Evolutionary conservation across 2,113 vertebrate genomes (phyloP).

Genomic region (Chloropsis cyanopogon): DNA sequence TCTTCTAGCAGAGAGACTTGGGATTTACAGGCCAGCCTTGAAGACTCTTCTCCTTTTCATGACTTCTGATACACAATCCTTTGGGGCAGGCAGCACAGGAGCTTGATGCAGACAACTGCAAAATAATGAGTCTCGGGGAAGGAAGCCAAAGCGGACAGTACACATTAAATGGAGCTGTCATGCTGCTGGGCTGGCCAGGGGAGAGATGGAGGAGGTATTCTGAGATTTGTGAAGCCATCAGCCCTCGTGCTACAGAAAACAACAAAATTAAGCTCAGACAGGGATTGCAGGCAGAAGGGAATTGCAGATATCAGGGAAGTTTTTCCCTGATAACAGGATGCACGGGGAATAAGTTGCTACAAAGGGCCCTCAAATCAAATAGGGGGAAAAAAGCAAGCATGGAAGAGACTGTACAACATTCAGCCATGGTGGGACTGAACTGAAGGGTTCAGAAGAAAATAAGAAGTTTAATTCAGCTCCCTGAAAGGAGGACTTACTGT

Average conservation of each 20-base stretch:
- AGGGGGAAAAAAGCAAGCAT: background rate
- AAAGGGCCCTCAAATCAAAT: background rate
- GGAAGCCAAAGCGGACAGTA: background rate
- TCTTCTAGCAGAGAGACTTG: background rate
- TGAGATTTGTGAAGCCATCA: background rate
- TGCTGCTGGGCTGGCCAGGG: background rate
- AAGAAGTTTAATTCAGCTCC: background rate
- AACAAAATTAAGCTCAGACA: background rate
- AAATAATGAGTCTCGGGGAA: slow-evolving; percentile 1
- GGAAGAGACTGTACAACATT: background rate
- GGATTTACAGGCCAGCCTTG: background rate
- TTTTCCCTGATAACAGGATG: background rate
- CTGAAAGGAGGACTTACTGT: background rate
- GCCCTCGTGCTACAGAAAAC: background rate
- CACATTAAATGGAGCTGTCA: background rate
- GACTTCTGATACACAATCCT: background rate
- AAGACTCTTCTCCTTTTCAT: background rate
- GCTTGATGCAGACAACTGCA: background rate
- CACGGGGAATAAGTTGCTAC: background rate
- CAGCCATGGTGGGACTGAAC: background rate
- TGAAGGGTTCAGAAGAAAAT: background rate
- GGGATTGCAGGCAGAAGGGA: background rate
- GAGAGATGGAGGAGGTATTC: background rate
- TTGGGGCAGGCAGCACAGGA: background rate
- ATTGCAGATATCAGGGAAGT: too few species aligned